phyloP scores from a whole-genome alignment of 2,888 invertebrate species.

The Parnassius orleans region DNA sequence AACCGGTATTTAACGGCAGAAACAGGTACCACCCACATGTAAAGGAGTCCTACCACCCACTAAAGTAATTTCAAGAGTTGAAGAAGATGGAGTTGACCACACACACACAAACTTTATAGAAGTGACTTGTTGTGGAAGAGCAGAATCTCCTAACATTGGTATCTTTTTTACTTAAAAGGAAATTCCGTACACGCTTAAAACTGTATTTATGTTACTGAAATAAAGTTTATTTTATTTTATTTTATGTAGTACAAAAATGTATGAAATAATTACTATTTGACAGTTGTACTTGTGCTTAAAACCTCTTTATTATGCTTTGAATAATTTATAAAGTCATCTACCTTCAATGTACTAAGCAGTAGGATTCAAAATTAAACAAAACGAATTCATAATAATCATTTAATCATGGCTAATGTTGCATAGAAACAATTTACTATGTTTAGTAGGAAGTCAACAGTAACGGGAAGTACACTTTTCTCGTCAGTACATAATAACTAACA shows the following conservation, averaged over 20 bases:
- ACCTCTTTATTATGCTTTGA: conserved; percentile 21
- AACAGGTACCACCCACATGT: no score
- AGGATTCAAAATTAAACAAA: conserved; percentile 6
- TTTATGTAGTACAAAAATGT: conserved; percentile 25
- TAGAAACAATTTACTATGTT: conserved; percentile 6
- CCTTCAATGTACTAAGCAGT: neutral
- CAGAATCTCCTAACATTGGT: no score
- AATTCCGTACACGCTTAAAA: no score
- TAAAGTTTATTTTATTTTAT: no score
- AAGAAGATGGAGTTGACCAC: no score
- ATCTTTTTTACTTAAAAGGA: no score
- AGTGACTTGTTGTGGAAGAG: no score
- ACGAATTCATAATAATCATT: neutral
- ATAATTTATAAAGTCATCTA: neutral
- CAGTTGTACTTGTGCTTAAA: conserved; percentile 49
- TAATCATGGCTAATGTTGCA: neutral
- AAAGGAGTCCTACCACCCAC: no score
- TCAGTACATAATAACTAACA: conserved; percentile 12
- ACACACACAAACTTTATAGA: no score
- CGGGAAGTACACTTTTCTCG: conserved; percentile 14
- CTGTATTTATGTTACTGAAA: no score
- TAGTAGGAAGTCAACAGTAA: conserved; percentile 19
- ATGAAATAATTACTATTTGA: conserved; percentile 59
- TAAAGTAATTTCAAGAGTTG: no score
- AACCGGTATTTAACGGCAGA: no score